A percentile compares a stretch with the other conserved stretches of the same genome.
phyloP scores from a whole-genome alignment of 1,140 invertebrate genomes.

The Drosophila busckii region DNA sequence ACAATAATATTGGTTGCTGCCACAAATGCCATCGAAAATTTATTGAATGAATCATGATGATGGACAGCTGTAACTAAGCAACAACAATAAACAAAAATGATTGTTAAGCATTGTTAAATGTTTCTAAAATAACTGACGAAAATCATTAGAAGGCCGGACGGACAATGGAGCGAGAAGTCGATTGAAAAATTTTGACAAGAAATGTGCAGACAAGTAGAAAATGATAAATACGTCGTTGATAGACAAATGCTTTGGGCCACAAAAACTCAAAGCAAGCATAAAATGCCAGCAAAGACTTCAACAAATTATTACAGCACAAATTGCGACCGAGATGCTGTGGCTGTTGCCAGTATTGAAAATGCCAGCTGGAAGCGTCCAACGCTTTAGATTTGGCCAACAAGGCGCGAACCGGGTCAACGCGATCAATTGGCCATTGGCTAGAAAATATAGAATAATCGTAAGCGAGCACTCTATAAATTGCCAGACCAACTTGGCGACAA shows the following conservation, averaged over 20 bases:
- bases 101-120: slow-evolving; percentile 10
- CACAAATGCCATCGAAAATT: too few species aligned
- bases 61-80: not conserved
- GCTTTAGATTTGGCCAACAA: slow-evolving; percentile 33
- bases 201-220: slow-evolving; percentile 34
- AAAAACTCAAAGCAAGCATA: slow-evolving; percentile 55
- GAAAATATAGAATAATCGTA: too few species aligned
- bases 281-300: slow-evolving; percentile 41
- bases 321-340: slow-evolving; percentile 16
- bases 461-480: too few species aligned
- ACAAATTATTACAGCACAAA: slow-evolving; percentile 13
- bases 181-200: slow-evolving; percentile 18
- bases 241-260: slow-evolving; percentile 62
- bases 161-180: not conserved
- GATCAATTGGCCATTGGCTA: slow-evolving; percentile 21
- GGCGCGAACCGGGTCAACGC: slow-evolving; percentile 61
- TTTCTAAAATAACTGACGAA: slow-evolving; percentile 13
- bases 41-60: not conserved
- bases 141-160: slow-evolving; percentile 16
- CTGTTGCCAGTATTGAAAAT: slow-evolving; percentile 29
- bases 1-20: too few species aligned
- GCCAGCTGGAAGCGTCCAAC: slow-evolving; percentile 17
- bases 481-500: too few species aligned
- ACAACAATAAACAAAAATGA: not conserved
- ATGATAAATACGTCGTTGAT: slow-evolving; percentile 53